Evolutionary conservation across 2,113 vertebrate species (phyloP).

Genomic region (Tenrec ecaudatus): DNA sequence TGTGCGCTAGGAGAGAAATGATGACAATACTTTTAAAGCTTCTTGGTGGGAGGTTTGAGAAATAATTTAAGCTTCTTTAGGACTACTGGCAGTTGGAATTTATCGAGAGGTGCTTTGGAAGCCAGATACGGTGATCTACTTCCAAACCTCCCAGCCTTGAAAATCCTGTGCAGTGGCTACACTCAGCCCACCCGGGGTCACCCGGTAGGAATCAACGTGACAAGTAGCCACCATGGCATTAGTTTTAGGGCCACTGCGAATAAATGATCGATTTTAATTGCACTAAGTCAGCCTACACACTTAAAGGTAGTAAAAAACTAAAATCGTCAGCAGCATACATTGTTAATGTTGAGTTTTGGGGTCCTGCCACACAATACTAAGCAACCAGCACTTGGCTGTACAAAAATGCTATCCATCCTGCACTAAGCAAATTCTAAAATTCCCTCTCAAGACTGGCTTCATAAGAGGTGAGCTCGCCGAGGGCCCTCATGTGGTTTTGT

Average conservation of each 20-base stretch:
- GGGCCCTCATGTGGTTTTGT: neutral
- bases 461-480: neutral
- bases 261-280: slow-evolving; percentile 49
- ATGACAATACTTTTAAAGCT: neutral
- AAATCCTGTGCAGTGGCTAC: neutral
- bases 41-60: neutral
- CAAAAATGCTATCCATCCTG: neutral
- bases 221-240: neutral
- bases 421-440: neutral
- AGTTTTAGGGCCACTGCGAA: slow-evolving; percentile 21
- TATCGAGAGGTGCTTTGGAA: neutral
- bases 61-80: slow-evolving; percentile 24
- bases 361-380: neutral
- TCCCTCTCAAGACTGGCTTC: neutral
- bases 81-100: neutral
- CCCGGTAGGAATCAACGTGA: neutral
- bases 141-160: neutral
- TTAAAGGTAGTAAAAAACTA: slow-evolving; percentile 12
- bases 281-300: neutral
- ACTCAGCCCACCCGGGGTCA: neutral
- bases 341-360: neutral
- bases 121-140: neutral
- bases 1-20: neutral
- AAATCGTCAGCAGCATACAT: neutral
- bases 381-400: neutral